A percentile compares a stretch with the other conserved stretches of the same genome.
Conservation (phyloP, 2,888 invertebrate genomes). For the Drosophila borealis region DNA sequence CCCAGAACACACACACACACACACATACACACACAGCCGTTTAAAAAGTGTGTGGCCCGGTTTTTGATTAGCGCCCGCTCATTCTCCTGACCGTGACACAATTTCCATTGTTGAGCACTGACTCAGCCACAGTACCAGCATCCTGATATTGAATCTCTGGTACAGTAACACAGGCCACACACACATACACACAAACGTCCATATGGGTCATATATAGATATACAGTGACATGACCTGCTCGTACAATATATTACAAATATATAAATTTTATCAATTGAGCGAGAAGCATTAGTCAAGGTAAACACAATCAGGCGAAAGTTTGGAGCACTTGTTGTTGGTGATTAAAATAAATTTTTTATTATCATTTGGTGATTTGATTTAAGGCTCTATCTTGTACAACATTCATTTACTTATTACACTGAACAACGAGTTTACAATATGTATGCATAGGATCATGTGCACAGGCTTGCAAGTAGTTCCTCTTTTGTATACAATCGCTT, state of each 20-base stretch:
- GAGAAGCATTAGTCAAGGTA: conserved; percentile 9
- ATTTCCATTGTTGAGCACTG: conserved; percentile 66
- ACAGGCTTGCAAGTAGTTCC: conserved; percentile 5
- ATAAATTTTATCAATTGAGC: conserved; percentile 26
- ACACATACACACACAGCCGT: conserved; percentile 22
- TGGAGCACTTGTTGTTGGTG: conserved; percentile 21
- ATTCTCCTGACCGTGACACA: conserved; percentile 80
- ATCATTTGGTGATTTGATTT: conserved; percentile 80
- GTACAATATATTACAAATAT: conserved; percentile 1
- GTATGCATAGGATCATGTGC: not conserved
- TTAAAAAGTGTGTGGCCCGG: conserved; percentile 58
- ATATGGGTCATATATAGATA: not conserved
- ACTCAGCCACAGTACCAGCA: conserved; percentile 35
- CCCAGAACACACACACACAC: conserved; percentile 29
- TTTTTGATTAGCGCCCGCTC: conserved; percentile 55
- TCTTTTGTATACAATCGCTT: conserved; percentile 22
- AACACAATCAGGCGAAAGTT: conserved; percentile 8
- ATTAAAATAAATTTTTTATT: conserved; percentile 68
- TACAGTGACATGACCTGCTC: conserved; percentile 17
- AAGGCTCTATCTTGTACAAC: conserved; percentile 73
- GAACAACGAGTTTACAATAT: conserved; percentile 31
- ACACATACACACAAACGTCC: not conserved
- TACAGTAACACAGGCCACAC: conserved; percentile 29
- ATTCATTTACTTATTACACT: conserved; percentile 42
- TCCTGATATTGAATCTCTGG: conserved; percentile 30